Conservation (phyloP, 2,113 vertebrate species). For the Plotosus lineatus region DNA sequence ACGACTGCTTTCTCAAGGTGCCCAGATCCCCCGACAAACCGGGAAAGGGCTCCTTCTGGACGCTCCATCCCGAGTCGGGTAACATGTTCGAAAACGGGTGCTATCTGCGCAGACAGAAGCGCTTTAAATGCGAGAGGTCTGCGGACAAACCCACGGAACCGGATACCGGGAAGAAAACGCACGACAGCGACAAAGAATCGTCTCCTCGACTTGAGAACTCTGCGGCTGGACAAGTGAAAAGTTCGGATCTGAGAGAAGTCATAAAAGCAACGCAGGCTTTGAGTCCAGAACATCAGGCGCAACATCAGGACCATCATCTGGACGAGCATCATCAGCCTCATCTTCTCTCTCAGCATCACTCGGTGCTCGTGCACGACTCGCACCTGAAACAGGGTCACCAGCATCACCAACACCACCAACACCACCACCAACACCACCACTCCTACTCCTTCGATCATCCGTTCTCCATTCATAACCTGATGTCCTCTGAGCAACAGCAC, state of each 20-base stretch:
- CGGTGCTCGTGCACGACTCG: slow-evolving; percentile 74
- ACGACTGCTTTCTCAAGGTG: slow-evolving; percentile 89
- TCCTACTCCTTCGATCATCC: slow-evolving; percentile 85
- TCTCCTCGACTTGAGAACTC: slow-evolving; percentile 68
- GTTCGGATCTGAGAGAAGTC: slow-evolving; percentile 55
- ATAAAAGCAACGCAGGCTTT: slow-evolving; percentile 55
- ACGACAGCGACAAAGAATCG: slow-evolving; percentile 63
- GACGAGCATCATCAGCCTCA: slow-evolving; percentile 56
- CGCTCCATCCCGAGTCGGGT: slow-evolving; percentile 84
- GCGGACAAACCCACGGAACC: slow-evolving; percentile 57
- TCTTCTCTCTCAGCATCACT: slow-evolving; percentile 73
- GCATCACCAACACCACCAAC: too few relatives aligned
- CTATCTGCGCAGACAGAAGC: slow-evolving; percentile 85
- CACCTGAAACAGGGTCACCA: slow-evolving; percentile 85
- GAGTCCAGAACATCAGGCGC: slow-evolving; percentile 72
- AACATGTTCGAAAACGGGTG: slow-evolving; percentile 91
- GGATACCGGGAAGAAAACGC: slow-evolving; percentile 58
- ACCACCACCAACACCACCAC: too few relatives aligned
- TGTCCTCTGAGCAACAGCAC: slow-evolving; percentile 85
- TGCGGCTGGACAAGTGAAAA: slow-evolving; percentile 78
- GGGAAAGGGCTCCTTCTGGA: slow-evolving; percentile 88
- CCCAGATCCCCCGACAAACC: slow-evolving; percentile 84
- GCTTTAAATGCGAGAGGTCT: slow-evolving; percentile 84
- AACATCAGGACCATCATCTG: slow-evolving; percentile 59
- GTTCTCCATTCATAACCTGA: slow-evolving; percentile 87